Percentiles rank a stretch among this genome's conserved stretches.
Conservation (phyloP, 2,797 vertebrate genomes). For the Acipenser oxyrinchus region DNA sequence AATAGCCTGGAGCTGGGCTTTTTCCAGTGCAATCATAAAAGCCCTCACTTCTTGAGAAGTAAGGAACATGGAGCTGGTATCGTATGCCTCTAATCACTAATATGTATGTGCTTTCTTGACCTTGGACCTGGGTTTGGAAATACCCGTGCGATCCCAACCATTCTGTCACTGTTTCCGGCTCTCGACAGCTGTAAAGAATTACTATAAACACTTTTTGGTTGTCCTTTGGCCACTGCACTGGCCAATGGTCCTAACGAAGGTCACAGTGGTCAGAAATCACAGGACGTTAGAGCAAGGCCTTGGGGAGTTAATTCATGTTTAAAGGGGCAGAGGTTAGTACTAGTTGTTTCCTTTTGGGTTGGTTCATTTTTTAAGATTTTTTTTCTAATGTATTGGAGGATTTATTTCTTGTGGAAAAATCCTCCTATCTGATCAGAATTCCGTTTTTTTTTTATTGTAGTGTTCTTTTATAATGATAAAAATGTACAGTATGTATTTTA, state of each 20-base stretch:
- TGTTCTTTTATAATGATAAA: too few species aligned
- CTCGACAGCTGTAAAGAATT: constrained; percentile 80
- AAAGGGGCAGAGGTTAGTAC: constrained; percentile 23
- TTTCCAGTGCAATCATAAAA: constrained; percentile 67
- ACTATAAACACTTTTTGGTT: constrained; percentile 60
- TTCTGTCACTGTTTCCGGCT: constrained; percentile 70
- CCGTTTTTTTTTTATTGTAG: too few species aligned
- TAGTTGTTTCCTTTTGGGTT: constrained; percentile 24
- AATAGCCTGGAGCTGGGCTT: constrained; percentile 60
- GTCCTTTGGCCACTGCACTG: constrained; percentile 65
- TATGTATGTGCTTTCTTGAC: constrained; percentile 73
- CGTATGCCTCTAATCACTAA: constrained; percentile 77
- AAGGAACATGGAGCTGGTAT: constrained; percentile 72
- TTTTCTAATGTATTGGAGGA: too few species aligned
- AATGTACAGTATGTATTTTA: too few species aligned
- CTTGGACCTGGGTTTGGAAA: constrained; percentile 59
- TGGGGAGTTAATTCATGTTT: constrained; percentile 26
- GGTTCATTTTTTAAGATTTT: constrained; percentile 18
- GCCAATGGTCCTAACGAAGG: constrained; percentile 62
- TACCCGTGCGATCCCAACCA: constrained; percentile 65
- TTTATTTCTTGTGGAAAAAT: too few species aligned
- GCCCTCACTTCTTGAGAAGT: constrained; percentile 66
- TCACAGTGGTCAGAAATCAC: constrained; percentile 51
- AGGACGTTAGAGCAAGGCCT: constrained; percentile 33
- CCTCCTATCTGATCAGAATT: too few species aligned